Evolutionary conservation across 2,888 invertebrate genomes (phyloP), one percentile per base, ranked within the genome.

Genomic region (Lacanobia wlatinum): DNA sequence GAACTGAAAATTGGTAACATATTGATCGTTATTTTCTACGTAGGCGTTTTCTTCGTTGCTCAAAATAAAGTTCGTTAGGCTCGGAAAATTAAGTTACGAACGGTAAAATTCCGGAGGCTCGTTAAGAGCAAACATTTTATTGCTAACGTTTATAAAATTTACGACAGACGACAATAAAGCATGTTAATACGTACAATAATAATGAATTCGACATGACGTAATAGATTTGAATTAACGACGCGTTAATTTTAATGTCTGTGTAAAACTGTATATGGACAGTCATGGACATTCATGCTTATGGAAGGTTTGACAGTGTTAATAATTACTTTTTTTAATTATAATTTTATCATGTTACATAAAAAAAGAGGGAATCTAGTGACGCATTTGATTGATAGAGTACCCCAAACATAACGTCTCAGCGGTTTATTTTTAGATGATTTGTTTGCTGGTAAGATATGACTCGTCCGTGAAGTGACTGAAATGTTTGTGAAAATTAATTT

Each of bases 111-210:
- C 82, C 79, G 21, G 38, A 70, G 76, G 68, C 73, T 76, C 80
- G 82, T 81, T 83, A 82, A 72, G 76, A 78, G 76, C 72, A 72
- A 71, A 71, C 66, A 78, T 87, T 90, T 89, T 90, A 90, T 89
- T 87, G 83, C 87, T 80, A 82, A 77, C 88, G 84, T 88, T 88
- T 82, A 80, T 83, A 79, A 81, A 84, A 82, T 92, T 93, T 89
- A 93, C 84, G 91, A 89, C 86, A 76, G 78, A 80, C 72, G 88
- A 88, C 89, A 87, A 87, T 93, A 91, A 92, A 91, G 81, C 76
- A 74, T 84, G 84, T 83, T 82, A 83, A 89, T 89, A 87, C 72
- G 76, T 68, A 84, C 85, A 84, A 84, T 87, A 84, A 87, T 86
- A 88, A 87, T 79, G 73, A 83, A 87, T 87, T 85, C 67, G 53